Conservation (phyloP, 1,140 invertebrate species). For the Drosophila ficusphila region DNA sequence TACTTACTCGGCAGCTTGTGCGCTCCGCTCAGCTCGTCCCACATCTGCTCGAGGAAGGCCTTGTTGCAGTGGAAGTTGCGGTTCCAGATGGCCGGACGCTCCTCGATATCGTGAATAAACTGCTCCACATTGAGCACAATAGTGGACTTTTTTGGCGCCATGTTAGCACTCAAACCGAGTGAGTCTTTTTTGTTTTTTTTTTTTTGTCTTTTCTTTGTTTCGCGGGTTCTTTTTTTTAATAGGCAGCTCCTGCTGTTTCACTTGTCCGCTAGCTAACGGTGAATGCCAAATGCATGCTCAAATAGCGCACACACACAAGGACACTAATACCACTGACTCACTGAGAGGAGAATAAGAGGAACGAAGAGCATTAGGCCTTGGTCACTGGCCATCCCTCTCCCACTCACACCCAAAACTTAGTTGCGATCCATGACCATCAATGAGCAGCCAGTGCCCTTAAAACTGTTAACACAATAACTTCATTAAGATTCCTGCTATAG, state of each 20-base stretch:
- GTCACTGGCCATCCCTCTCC: background rate
- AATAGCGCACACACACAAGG: conserved; percentile 17
- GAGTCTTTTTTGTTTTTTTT: background rate
- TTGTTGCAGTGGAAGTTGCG: conserved; percentile 84
- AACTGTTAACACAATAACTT: conserved; percentile 71
- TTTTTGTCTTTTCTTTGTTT: conserved; percentile 12
- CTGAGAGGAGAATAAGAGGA: conserved; percentile 22
- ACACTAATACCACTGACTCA: background rate
- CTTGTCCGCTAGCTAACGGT: conserved; percentile 42
- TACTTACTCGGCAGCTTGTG: conserved; percentile 81
- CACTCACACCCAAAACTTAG: conserved; percentile 23
- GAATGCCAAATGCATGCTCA: conserved; percentile 50
- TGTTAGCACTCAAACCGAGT: conserved; percentile 37
- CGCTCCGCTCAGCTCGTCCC: conserved; percentile 77
- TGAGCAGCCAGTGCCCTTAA: conserved; percentile 14
- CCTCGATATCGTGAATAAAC: conserved; percentile 82
- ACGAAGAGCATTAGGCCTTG: conserved; percentile 26
- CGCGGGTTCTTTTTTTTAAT: conserved; percentile 22
- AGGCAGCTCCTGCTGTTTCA: conserved; percentile 21
- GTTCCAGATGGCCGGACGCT: conserved; percentile 83
- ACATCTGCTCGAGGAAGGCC: conserved; percentile 82
- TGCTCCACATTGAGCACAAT: conserved; percentile 83
- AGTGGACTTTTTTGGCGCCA: conserved; percentile 83
- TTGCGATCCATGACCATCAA: conserved; percentile 46
- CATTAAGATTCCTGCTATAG: conserved; percentile 74